Conservation (phyloP, 2,888 invertebrate genomes). For the Xanthorhoe spadicearia region DNA sequence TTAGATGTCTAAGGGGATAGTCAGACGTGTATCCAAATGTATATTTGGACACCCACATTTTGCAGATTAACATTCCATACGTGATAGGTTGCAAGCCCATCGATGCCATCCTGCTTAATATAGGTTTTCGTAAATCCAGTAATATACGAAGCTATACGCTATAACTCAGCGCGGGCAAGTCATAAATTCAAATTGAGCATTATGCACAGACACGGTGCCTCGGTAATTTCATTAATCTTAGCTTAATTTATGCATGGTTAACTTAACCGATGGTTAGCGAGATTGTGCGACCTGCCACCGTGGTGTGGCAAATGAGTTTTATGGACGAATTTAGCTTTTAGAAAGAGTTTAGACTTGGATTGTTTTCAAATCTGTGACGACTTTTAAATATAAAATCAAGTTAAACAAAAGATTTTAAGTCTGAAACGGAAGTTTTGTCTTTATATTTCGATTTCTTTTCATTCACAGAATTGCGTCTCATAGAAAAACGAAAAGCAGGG, state of each 20-base stretch:
- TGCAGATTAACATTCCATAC: no score
- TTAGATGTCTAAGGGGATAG: no score
- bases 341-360: no score
- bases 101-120: no score
- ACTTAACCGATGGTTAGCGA: slow-evolving; percentile 46
- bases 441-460: slow-evolving; percentile 9
- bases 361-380: no score
- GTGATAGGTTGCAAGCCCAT: no score
- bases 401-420: no score
- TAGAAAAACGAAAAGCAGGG: slow-evolving; percentile 49
- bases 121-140: no score
- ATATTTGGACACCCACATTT: no score
- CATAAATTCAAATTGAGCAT: slow-evolving; percentile 60
- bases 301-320: background rate
- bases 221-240: slow-evolving; percentile 61
- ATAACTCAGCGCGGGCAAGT: slow-evolving; percentile 32
- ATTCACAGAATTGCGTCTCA: slow-evolving; percentile 54
- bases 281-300: slow-evolving; percentile 29
- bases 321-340: background rate
- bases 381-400: no score
- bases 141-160: background rate
- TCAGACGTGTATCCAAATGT: no score
- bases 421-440: no score
- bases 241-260: slow-evolving; percentile 58
- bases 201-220: slow-evolving; percentile 54